Conservation (phyloP, 2,113 vertebrate species). For the Gallinago undulata region DNA sequence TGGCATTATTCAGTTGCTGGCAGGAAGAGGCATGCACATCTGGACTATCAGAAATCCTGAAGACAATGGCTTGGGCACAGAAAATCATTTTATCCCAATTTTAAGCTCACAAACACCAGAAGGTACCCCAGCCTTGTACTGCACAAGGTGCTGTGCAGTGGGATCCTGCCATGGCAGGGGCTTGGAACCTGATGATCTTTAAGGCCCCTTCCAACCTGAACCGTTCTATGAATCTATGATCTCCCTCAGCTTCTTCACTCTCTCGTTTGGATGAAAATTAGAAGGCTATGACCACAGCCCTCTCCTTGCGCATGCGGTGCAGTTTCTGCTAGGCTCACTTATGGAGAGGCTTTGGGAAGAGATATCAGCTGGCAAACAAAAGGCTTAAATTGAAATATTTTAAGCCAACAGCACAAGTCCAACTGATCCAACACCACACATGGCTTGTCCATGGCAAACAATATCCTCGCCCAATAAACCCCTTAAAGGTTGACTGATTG, state of each 20-base stretch:
- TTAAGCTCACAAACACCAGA: background rate
- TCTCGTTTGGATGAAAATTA: background rate
- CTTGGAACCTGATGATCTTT: too few relatives aligned
- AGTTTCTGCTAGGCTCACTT: background rate
- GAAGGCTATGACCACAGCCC: background rate
- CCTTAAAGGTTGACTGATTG: background rate
- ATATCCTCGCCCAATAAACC: background rate
- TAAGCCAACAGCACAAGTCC: background rate
- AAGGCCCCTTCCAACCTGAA: too few relatives aligned
- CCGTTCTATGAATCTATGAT: background rate
- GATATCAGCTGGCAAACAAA: background rate
- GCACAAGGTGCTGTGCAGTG: background rate
- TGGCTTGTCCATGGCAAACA: background rate
- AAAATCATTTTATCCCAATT: background rate
- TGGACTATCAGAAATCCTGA: background rate
- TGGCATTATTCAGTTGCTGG: background rate
- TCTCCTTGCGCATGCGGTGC: background rate
- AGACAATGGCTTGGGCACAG: background rate
- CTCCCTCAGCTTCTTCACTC: background rate
- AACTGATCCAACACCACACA: background rate
- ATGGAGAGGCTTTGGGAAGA: background rate
- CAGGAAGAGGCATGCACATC: background rate
- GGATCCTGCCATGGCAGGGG: background rate
- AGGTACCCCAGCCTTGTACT: background rate
- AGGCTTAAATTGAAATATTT: background rate